Evolutionary conservation across 2,113 vertebrate genomes (phyloP).

Genomic region (Prunella himalayana): DNA sequence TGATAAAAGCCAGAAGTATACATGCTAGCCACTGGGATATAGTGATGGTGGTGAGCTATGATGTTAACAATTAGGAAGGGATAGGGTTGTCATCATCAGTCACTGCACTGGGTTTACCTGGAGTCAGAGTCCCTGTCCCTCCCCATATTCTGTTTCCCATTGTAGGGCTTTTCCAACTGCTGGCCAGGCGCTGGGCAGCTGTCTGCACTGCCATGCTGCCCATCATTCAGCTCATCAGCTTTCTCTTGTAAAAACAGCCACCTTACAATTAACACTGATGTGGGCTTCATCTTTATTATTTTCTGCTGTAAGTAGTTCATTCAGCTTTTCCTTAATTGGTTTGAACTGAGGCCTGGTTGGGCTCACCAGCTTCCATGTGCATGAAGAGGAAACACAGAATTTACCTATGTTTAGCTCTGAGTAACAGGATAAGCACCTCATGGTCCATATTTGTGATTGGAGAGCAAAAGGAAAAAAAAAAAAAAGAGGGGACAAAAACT

Average conservation of each 20-base stretch:
- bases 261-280: background rate
- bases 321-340: background rate
- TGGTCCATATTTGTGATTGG: background rate
- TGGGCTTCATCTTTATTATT: background rate
- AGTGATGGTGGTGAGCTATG: background rate
- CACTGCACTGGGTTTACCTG: background rate
- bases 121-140: background rate
- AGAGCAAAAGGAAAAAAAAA: background rate
- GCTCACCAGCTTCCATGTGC: background rate
- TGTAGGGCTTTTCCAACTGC: background rate
- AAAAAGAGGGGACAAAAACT: background rate
- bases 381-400: background rate
- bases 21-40: background rate
- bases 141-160: background rate
- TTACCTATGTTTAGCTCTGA: background rate
- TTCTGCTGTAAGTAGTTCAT: background rate
- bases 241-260: background rate
- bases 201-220: fast-evolving
- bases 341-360: background rate
- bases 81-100: background rate
- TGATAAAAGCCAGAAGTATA: background rate
- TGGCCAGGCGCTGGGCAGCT: background rate
- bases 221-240: background rate
- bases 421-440: background rate
- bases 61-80: background rate